Evolutionary conservation across 2,888 invertebrate species (phyloP), one percentile per base, ranked within the genome.

Genomic region (Empis stercorea): DNA sequence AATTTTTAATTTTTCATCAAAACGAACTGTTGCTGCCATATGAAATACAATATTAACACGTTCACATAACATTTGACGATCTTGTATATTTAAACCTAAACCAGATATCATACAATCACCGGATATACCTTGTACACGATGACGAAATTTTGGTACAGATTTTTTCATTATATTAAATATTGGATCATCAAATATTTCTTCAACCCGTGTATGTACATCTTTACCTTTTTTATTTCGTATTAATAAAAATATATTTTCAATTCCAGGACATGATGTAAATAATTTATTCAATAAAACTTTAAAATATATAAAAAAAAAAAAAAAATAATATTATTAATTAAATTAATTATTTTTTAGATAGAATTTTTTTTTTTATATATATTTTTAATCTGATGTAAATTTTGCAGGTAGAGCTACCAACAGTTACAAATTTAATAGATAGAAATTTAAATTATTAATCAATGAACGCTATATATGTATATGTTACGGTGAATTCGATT

Each of bases 1-100:
- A 5, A 77, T 65, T 68, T 79, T 80, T 13, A 87, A 70, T 52
- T 79, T 80, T 62, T 87, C 87, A 62, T 86, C 84, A 61, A 87
- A 87, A 46, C 73, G 63, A 2, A 76, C 74, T 1, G 76, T 77
- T 0, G 76, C 77, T 1, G 76, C 77, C 47, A 74, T 72, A 54
- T 78, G 76, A 54, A 76, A 76, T 4, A 78, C 73, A 43, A 77
- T 65, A 46, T 68, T 61, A 38, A 76, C 74, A 55, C 73, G 68
- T 15, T 71, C 65, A 4, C 68, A 61, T 2, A 78, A 60, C 20
- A 61, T 63, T 44, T 66, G 60, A 47, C 69, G 63, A 55, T 77
- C 76, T 3, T 64, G 58, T 4, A 64, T 51, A 14, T 65, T 71
- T 15, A 78, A 61, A 1, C 76, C 78, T 30, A 77, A 62, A 30